Conservation (phyloP, 2,113 vertebrate species). For the Dinomys branickii region DNA sequence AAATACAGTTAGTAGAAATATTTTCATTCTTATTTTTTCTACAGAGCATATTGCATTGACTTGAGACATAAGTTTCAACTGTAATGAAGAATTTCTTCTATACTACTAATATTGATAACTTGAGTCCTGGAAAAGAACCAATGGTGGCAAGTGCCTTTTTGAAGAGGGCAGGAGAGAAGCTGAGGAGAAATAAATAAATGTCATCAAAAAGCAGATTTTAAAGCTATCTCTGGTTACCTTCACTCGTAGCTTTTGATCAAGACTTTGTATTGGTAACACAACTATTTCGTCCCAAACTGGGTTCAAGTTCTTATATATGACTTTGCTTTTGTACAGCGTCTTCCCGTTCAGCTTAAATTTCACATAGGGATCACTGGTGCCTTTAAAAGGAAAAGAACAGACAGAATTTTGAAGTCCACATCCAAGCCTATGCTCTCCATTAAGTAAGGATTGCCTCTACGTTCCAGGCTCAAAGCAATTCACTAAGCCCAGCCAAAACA, state of each 20-base stretch:
- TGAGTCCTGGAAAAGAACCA: neutral
- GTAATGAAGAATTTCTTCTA: constrained; percentile 38
- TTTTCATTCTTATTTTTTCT: constrained; percentile 66
- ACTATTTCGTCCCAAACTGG: constrained; percentile 97
- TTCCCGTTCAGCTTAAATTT: constrained; percentile 97
- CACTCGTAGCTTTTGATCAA: constrained; percentile 90
- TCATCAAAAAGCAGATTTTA: neutral
- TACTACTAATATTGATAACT: constrained; percentile 38
- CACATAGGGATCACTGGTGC: constrained; percentile 96
- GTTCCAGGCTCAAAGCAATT: neutral
- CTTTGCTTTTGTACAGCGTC: constrained; percentile 97
- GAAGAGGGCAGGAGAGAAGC: constrained; percentile 21
- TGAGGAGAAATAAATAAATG: neutral
- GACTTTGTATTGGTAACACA: constrained; percentile 91
- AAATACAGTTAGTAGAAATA: constrained; percentile 72
- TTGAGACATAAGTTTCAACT: constrained; percentile 67
- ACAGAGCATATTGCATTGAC: constrained; percentile 25
- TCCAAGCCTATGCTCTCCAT: neutral
- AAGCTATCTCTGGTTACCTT: constrained; percentile 86
- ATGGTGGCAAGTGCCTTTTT: neutral
- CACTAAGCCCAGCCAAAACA: neutral
- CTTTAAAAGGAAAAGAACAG: constrained; percentile 83
- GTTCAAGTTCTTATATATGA: constrained; percentile 95
- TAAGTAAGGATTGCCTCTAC: neutral
- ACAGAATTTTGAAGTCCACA: neutral